Base-by-base conservation (phyloP, 1,140 invertebrate species). In the Stegodyphus mimosarum region DNA sequence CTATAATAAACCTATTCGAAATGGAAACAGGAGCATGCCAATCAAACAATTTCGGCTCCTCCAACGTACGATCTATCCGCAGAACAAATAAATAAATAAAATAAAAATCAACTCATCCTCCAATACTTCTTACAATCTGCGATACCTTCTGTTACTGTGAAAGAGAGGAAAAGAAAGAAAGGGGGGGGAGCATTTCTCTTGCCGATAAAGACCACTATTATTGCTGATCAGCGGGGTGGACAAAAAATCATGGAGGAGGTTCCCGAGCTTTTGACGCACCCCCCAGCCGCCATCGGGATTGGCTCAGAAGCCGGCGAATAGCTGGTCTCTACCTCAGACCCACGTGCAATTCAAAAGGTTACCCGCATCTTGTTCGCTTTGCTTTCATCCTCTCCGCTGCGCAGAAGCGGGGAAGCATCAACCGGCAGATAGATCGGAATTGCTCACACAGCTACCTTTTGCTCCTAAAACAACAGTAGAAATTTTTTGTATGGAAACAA, bases 311-410 rank as follows among this genome's bases (percentile, higher is more conserved):
- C 18, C 73, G 73, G 67, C 81, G 81, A 84, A 84, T 84, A 55
- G 72, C 73, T 10, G 63, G 15, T 75, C 81, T 52, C 51, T 6
- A 33, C 72, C 71, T n/a, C 15, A 74, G 50, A 13, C 55, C 71
- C 81, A 84, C 81, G 81, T 84, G 81, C 80, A 52, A 74, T 83
- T 83, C 50, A 84, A 76, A 84, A 69, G 81, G 73, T 84, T 69
- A 84, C 73, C 72, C 80, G 72, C 71, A 75, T 60, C 69, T 74
- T 81, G 50, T 18, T 60, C 71, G 48, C 50, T 6, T 73, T 49
- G 50, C 70, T 84, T 55, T 49, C 64, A 75, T 84, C 63, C 53
- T n/a, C 49, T 53, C 55, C 55, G 33, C 49, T 76, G 81, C 81
- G 81, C 81, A 84, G 72, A 7, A 15, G 7, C 10, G 64, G n/a